A percentile compares a stretch with the other conserved stretches of the same genome.
phyloP scores from a whole-genome alignment of 2,797 vertebrate genomes.

The Pseudomugil gertrudae region DNA sequence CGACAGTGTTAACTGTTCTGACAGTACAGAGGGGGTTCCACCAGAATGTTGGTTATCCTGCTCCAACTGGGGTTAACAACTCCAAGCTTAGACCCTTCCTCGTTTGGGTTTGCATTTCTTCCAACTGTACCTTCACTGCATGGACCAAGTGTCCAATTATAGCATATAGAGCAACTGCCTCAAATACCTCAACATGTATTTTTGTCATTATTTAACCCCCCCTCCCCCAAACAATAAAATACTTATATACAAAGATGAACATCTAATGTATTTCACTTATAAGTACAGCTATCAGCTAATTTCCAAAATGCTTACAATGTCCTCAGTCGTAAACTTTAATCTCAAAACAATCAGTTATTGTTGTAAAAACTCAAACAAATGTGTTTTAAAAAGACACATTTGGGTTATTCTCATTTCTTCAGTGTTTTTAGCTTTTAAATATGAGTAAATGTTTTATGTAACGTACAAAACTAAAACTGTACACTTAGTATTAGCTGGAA shows the following conservation, averaged over 20 bases:
- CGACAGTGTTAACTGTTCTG: slow-evolving; percentile 31
- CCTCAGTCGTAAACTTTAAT: slow-evolving; percentile 4
- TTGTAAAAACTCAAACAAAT: not conserved
- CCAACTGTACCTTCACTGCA: slow-evolving; percentile 60
- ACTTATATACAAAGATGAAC: slow-evolving; percentile 1
- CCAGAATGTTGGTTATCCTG: slow-evolving; percentile 67
- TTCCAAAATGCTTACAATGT: slow-evolving; percentile 11
- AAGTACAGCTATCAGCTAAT: too few species aligned
- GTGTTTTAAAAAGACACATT: not conserved
- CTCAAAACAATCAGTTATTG: not conserved
- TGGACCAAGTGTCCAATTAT: slow-evolving; percentile 37
- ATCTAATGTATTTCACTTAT: slow-evolving; percentile 9
- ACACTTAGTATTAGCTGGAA: not conserved
- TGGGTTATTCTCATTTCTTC: not conserved
- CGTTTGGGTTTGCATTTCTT: slow-evolving; percentile 61
- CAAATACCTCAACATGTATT: slow-evolving; percentile 45
- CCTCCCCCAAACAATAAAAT: slow-evolving; percentile 18
- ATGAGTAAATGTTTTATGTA: not conserved
- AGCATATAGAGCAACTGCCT: slow-evolving; percentile 47
- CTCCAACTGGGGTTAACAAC: slow-evolving; percentile 54
- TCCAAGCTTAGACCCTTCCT: slow-evolving; percentile 32
- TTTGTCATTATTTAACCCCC: slow-evolving; percentile 33
- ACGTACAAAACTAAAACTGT: too few species aligned
- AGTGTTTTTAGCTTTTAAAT: not conserved
- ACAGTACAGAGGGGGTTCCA: slow-evolving; percentile 51